Evolutionary conservation across 37 sponge, comb jelly and placozoan species (phyloP), one percentile per base, ranked within the genome.

Genomic region (Spongia lamella): DNA sequence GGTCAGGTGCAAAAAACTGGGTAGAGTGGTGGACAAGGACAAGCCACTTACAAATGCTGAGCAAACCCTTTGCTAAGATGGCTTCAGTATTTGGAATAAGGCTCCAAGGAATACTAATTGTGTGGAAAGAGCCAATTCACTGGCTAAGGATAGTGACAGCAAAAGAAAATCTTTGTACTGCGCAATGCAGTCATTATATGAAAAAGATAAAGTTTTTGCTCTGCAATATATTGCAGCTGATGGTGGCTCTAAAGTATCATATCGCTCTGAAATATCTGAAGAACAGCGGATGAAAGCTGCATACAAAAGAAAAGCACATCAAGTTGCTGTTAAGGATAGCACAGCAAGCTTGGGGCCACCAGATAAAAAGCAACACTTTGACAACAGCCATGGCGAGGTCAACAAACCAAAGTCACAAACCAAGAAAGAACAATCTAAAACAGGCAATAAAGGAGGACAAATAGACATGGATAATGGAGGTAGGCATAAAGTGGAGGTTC

Each of bases 21-120:
- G 60, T 58, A 17, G 29, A 58, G 17, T 58, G 60, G 60, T 58
- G 60, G 60, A 58, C 60, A 25, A 58, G 60, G 26, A 58, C 21
- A 58, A 58, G 60, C 29, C 17, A 58, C 60, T 14, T 58, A 14
- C 60, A 58, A 14, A 58, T 58, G 60, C 60, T 58, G 60, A 29
- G 29, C 17, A 58, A 58, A 58, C 26, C 17, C 7, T 25, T 58
- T 14, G 6, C n/a, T n/a, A 7, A 14, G 26, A 7, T 27, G 26
- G 26, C 26, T 25, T 58, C 60, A 58, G 60, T 29, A 7, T 58
- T 58, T 58, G 7, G 60, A 58, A 60, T 9, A 60, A 17, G 21
- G 61, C 61, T 60, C 61, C 61, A 11, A 60, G 21, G 21, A 27
- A 60, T 27, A 60, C 61, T 9, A 60, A 60, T 60, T 22, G 61